A percentile compares a stretch with the other conserved stretches of the same genome.
Conservation (phyloP, 2,113 vertebrate genomes). For the Neotoma lepida region DNA sequence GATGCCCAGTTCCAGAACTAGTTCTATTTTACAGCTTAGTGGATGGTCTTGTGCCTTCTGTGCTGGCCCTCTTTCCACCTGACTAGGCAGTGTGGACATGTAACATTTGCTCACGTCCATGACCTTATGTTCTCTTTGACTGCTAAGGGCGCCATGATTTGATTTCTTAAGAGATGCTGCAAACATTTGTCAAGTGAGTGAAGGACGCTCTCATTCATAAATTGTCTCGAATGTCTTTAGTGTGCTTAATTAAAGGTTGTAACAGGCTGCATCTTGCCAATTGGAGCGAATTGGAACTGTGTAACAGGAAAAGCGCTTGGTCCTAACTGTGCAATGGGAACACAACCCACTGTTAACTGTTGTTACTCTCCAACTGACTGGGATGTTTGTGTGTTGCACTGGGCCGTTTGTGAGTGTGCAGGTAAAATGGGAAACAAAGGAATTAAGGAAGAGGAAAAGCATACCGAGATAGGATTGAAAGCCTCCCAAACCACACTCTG, state of each 20-base stretch:
- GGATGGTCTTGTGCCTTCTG: background rate
- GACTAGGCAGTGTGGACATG: constrained; percentile 33
- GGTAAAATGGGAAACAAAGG: background rate
- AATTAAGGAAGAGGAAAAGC: constrained; percentile 37
- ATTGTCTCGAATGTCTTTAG: background rate
- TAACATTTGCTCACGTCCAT: constrained; percentile 26
- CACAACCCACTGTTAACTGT: background rate
- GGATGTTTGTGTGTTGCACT: background rate
- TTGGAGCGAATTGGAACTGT: background rate
- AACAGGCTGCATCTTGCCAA: constrained; percentile 52
- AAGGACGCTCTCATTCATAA: background rate
- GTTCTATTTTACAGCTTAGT: background rate
- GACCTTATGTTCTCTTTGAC: constrained; percentile 62
- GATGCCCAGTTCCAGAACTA: background rate
- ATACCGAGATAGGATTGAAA: background rate
- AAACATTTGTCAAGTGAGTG: constrained; percentile 76
- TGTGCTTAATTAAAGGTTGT: constrained; percentile 26
- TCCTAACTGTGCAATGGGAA: constrained; percentile 50
- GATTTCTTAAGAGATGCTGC: constrained; percentile 58
- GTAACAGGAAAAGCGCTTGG: constrained; percentile 20
- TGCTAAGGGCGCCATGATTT: constrained; percentile 38
- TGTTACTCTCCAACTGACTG: background rate
- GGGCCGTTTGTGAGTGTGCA: background rate
- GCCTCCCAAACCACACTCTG: background rate
- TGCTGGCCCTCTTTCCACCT: constrained; percentile 46